These are phyloP conservation scores for Trichopoda pennipes DNA, from an alignment of 2,888 invertebrate species.

Conservation along the genomic window DNA sequence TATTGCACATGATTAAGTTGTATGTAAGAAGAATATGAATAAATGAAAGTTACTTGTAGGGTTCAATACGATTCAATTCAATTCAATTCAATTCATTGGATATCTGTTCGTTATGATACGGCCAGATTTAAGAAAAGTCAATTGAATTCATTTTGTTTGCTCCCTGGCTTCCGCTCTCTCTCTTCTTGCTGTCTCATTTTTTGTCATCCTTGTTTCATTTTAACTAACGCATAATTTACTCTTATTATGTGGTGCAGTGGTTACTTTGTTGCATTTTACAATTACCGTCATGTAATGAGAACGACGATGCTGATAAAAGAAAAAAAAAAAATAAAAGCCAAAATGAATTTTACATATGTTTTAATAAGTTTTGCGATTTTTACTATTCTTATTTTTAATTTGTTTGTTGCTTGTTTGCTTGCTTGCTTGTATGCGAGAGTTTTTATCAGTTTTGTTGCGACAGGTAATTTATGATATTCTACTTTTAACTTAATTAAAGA, in stretches of 20 bases:
- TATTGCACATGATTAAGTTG: constrained; percentile 51
- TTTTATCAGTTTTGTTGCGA: constrained; percentile 21
- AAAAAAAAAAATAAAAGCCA: constrained; percentile 46
- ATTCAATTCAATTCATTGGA: constrained; percentile 12
- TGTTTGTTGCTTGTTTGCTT: constrained; percentile 4
- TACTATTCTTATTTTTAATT: not conserved
- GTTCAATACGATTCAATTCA: constrained; percentile 32
- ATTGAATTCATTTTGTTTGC: constrained; percentile 52
- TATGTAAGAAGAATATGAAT: constrained; percentile 47
- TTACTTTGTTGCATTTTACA: constrained; percentile 38
- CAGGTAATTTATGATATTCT: constrained; percentile 67
- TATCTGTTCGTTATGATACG: constrained; percentile 9
- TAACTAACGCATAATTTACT: constrained; percentile 64
- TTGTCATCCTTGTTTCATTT: constrained; percentile 16
- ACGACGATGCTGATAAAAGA: constrained; percentile 38
- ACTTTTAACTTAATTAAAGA: constrained; percentile 68
- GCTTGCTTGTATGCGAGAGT: constrained; percentile 3
- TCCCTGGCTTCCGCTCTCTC: not conserved
- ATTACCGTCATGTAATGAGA: constrained; percentile 31
- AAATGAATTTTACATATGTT: constrained; percentile 52
- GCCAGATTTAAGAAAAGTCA: constrained; percentile 34
- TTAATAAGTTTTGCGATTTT: constrained; percentile 51
- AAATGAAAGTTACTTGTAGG: constrained; percentile 41
- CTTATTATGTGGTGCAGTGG: constrained; percentile 56
- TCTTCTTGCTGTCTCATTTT: not conserved